A percentile compares a stretch with the other conserved stretches of the same genome.
Conservation (phyloP, 2,797 vertebrate genomes). For the Pelochelys cantorii region DNA sequence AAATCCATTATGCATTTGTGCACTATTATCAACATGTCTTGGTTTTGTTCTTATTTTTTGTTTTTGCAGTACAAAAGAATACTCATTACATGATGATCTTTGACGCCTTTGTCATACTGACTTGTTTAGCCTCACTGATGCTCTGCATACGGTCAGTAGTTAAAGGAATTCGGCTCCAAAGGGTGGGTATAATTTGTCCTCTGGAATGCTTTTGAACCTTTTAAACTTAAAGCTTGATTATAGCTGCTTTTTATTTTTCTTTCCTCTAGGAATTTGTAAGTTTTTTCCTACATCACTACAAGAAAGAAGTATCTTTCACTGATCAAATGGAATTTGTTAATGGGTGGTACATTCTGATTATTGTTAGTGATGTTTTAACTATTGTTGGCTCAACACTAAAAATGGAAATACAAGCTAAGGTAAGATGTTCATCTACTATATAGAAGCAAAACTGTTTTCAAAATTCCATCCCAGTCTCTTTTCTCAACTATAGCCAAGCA, state of each 20-base stretch:
- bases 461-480: background rate
- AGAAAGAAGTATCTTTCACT: slow-evolving; percentile 84
- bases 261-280: slow-evolving; percentile 86
- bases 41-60: slow-evolving; percentile 20
- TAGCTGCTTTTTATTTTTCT: slow-evolving; percentile 14
- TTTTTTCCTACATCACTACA: slow-evolving; percentile 82
- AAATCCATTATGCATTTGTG: background rate
- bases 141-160: slow-evolving; percentile 90
- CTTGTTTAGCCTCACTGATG: slow-evolving; percentile 87
- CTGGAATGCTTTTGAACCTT: background rate
- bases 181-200: slow-evolving; percentile 81
- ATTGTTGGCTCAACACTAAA: slow-evolving; percentile 93
- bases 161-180: slow-evolving; percentile 89
- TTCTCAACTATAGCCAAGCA: background rate
- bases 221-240: background rate
- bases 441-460: background rate
- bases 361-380: slow-evolving; percentile 89
- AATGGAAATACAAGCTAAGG: slow-evolving; percentile 95
- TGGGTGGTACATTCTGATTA: slow-evolving; percentile 95
- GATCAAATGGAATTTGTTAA: slow-evolving; percentile 93
- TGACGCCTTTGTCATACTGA: slow-evolving; percentile 88
- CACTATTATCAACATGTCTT: background rate
- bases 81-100: slow-evolving; percentile 90
- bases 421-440: slow-evolving; percentile 57
- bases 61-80: slow-evolving; percentile 87